Evolutionary conservation across 2,888 invertebrate species (phyloP), one percentile per base, ranked within the genome.

Genomic region (Apantesis nais): DNA sequence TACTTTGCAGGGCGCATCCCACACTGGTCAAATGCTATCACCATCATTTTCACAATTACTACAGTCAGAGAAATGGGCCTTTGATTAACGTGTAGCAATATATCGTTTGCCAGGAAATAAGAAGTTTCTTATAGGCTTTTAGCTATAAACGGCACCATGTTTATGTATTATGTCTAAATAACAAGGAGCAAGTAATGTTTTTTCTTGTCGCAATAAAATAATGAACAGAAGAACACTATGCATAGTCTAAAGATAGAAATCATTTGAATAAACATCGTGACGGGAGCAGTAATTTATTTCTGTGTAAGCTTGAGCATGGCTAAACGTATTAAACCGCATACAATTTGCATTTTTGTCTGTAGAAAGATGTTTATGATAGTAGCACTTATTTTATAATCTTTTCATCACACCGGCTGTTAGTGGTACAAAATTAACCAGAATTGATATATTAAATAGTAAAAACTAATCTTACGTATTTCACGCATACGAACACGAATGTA

Each of bases 311-410:
- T 78, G 77, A 77, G 79, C 85, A 83, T 85, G 80, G 84, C 77
- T 79, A 73, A 83, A 85, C 84, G 83, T 88, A 84, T 86, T 84
- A 85, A 85, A 88, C 77, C 72, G 79, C 83, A 78, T 80, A 74
- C 66, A 74, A 90, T 91, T 90, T 88, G 88, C 90, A 92, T 92
- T 87, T 90, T 88, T 85, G 86, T 86, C 78, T 78, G 80, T 77
- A 79, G 85, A 86, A 87, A 80, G 12, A 70, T 81, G 68, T 72
- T 73, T 76, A 74, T 75, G 74, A 71, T 77, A 72, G 67, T 84
- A 83, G 78, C 78, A 72, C 72, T 73, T 83, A 80, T 83, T 86
- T 85, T 86, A 79, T 85, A 86, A 86, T 83, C 81, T 74, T 77
- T 67, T 76, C 52, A 74, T 80, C 76, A 75, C 74, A 58, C 55